phyloP scores from a whole-genome alignment of 2,888 invertebrate species.

The Masnerella sp. region DNA sequence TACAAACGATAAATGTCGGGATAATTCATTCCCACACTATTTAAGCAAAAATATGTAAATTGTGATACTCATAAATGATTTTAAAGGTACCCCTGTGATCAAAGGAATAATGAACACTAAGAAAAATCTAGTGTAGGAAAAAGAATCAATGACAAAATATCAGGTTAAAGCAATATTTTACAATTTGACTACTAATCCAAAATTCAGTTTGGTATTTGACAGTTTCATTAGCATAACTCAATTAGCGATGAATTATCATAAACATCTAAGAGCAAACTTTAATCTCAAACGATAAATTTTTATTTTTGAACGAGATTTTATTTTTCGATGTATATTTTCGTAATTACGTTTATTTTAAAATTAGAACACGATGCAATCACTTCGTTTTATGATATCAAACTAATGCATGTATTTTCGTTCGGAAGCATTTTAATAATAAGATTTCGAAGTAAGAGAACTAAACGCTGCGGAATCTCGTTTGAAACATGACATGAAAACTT shows the following conservation, averaged over 20 bases:
- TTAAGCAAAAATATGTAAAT: conserved; percentile 29
- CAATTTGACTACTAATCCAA: no score
- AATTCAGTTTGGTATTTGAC: conserved; percentile 14
- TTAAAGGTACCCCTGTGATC: conserved; percentile 50
- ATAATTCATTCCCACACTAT: conserved; percentile 2
- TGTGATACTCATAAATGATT: conserved; percentile 55
- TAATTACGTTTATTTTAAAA: no score
- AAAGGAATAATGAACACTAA: conserved; percentile 18
- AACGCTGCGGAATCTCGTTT: conserved; percentile 40
- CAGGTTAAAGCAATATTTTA: conserved; percentile 30
- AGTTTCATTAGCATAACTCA: no score
- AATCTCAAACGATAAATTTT: no score
- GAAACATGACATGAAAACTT: conserved; percentile 28
- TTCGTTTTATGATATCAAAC: no score
- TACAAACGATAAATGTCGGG: conserved; percentile 20
- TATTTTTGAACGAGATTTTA: no score
- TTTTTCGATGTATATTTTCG: no score
- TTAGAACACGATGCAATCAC: no score
- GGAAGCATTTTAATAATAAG: no score
- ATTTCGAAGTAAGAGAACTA: conserved; percentile 11
- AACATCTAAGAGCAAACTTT: no score
- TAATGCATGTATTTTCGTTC: no score
- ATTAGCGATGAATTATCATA: no score
- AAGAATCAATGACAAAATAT: conserved; percentile 36
- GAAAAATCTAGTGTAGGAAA: conserved; percentile 21